Evolutionary conservation across 2,113 vertebrate genomes (phyloP), one percentile per base, ranked within the genome.

Genomic region (Isichthys henryi): DNA sequence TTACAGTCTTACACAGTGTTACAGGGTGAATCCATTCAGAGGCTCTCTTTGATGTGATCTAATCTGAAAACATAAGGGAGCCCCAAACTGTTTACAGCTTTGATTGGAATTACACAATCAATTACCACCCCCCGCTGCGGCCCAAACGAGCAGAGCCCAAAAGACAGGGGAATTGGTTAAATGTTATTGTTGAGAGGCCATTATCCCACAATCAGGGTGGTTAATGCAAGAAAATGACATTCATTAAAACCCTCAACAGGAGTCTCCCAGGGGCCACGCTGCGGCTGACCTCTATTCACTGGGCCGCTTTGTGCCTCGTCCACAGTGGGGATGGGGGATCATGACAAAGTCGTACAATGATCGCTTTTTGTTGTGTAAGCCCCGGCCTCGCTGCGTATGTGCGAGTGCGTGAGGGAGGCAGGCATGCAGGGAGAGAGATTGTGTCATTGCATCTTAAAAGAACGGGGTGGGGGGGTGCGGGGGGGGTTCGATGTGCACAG

Each of bases 201-300:
- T 98, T 98, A 97, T 96, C 96, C 88, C 92, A 95, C 96, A 97
- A 96, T 96, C 93, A 95, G 94, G 90, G 88, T 93, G 94, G 93
- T 96, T 95, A 94, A 94, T 94, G 95, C 93, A 95, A 92, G 95
- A 96, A 96, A 96, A 96, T 96, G 95, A 93, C 96, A 95, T 97
- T 97, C 95, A 96, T 97, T 98, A 97, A 95, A 96, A 93, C 94
- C 93, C 94, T 96, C 95, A 95, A 94, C 93, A 93, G 95, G 92
- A 94, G 92, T 95, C 95, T 96, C 96, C 95, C 94, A 94, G 93
- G 93, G 95, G 95, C 94, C 94, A 91, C 58, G 89, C 91, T 90
- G 96, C 94, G 96, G 97, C 96, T 98, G 97, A 97, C 96, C 97
- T 95, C 92, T 96, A 97, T 97, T 96, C 96, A 97, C 92, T 89